Base-by-base conservation (phyloP, 2,888 invertebrate species). In the Dascillus cervinus region DNA sequence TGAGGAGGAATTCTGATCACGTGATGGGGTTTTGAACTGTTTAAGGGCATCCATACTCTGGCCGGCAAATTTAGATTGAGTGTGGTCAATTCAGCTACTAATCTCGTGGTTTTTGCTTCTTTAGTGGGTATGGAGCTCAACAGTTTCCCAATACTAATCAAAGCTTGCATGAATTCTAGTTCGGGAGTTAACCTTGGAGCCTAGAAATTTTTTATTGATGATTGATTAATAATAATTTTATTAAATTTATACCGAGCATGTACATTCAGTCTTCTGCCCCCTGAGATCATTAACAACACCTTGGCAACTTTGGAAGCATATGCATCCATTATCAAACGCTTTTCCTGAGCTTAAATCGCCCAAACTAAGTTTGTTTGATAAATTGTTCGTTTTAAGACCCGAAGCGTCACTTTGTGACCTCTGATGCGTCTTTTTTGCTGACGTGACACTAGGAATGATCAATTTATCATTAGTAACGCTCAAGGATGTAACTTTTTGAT, bases 21-120 rank as follows among this genome's bases (percentile, higher is more conserved):
- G 59, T 92, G 86, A 69, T 98, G 97, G 28, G 89, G 82, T 51
- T 73, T 70, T 48, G 77, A 73, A 47, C 82, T 82, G 63, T 91
- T 84, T 25, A 97, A 73, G 8, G 98, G 98, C 50, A 99, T 73
- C 96, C 97, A 98, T 39, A 98, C 97, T 36, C 95, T 72, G 6
- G 97, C 96, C 8, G 98, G 98, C 39, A 99, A 74, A 71, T 98
- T 97, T 47, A 96, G 76, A 69, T 98, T 98, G 36, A 98, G 72
- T 49, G 89, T 75, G 46, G 88, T 89, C 49, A 98, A 73, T 64
- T 96, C 96, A 33, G 95, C 92, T 43, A 94, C 79, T 46, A 98
- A 71, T 47, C 89, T 79, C 41, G 89, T 89, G 43, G 88, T 95
- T 67, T 95, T 87, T 46, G 88, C 82, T 63, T 97, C 94, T 66